These are phyloP conservation scores for Adela reaumurella DNA, from an alignment of 2,888 invertebrate species.

Conservation along the genomic window DNA sequence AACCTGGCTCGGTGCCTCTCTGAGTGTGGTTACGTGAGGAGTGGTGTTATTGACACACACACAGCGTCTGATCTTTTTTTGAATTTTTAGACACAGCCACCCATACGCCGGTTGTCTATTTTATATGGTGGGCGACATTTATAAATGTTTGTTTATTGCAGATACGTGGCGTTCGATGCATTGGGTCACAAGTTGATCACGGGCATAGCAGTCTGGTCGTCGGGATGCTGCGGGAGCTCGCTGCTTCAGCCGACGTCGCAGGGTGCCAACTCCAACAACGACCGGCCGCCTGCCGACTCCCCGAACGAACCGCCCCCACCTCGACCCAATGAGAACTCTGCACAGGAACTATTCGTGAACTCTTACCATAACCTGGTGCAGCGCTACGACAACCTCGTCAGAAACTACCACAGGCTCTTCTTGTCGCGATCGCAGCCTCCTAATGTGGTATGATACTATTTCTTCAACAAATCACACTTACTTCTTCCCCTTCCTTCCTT, in stretches of 20 bases:
- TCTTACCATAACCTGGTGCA: constrained; percentile 49
- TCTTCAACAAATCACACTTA: no score
- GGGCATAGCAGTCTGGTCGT: constrained; percentile 63
- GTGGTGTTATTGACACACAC: no score
- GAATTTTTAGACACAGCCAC: no score
- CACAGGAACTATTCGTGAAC: constrained; percentile 43
- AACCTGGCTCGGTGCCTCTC: no score
- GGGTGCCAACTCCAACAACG: constrained; percentile 1
- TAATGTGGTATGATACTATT: constrained; percentile 16
- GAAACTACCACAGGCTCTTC: constrained; percentile 47
- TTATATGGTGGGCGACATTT: no score
- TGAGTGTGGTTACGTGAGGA: no score
- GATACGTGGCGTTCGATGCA: constrained; percentile 82
- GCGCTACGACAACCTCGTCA: constrained; percentile 46
- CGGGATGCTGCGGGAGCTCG: constrained; percentile 14
- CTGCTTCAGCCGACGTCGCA: constrained; percentile 1
- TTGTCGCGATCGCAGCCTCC: constrained; percentile 44
- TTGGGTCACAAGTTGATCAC: constrained; percentile 79
- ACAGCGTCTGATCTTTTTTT: no score
- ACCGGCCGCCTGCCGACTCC: constrained; percentile 18
- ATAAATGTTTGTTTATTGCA: constrained; percentile 42
- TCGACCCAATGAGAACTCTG: constrained; percentile 22
- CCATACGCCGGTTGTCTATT: no score
- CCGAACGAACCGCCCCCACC: constrained; percentile 19
- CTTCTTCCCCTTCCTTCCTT: no score